Conservation (phyloP, 2,113 vertebrate species). For the Myxocyprinus asiaticus region DNA sequence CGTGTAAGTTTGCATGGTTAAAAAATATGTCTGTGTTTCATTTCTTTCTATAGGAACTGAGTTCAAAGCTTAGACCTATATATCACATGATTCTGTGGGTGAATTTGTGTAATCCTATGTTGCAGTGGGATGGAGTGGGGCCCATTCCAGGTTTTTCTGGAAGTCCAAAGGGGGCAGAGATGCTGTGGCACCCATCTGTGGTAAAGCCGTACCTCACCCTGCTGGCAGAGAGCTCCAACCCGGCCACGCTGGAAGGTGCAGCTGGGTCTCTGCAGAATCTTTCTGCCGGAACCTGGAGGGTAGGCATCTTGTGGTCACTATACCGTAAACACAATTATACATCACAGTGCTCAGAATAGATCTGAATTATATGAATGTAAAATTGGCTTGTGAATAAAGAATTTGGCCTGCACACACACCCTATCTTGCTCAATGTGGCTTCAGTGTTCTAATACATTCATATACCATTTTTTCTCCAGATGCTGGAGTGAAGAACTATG, state of each 20-base stretch:
- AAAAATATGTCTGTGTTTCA: too few relatives aligned
- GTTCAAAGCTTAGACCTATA: neutral
- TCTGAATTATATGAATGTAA: conserved; percentile 17
- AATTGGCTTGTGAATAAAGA: conserved; percentile 1
- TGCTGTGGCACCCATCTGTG: conserved; percentile 95
- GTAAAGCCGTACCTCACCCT: conserved; percentile 97
- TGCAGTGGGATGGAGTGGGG: conserved; percentile 92
- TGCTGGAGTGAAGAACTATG: neutral
- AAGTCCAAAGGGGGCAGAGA: conserved; percentile 90
- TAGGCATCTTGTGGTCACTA: conserved; percentile 48
- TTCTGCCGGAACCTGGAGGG: conserved; percentile 98
- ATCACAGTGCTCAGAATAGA: conserved; percentile 22
- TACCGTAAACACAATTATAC: conserved; percentile 23
- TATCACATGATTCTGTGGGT: neutral
- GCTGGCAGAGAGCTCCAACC: conserved; percentile 96
- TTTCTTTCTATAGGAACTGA: too few relatives aligned
- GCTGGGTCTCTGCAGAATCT: conserved; percentile 97
- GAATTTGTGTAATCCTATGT: conserved; percentile 15
- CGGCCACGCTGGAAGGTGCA: conserved; percentile 94
- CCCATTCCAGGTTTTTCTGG: conserved; percentile 92
- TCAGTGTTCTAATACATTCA: neutral
- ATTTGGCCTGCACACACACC: neutral
- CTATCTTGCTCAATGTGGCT: neutral
- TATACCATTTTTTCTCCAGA: neutral
- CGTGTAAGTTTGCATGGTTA: too few relatives aligned